A percentile compares a stretch with the other conserved stretches of the same genome.
phyloP scores from a whole-genome alignment of 2,113 vertebrate genomes.

The Chaetodon trifascialis region DNA sequence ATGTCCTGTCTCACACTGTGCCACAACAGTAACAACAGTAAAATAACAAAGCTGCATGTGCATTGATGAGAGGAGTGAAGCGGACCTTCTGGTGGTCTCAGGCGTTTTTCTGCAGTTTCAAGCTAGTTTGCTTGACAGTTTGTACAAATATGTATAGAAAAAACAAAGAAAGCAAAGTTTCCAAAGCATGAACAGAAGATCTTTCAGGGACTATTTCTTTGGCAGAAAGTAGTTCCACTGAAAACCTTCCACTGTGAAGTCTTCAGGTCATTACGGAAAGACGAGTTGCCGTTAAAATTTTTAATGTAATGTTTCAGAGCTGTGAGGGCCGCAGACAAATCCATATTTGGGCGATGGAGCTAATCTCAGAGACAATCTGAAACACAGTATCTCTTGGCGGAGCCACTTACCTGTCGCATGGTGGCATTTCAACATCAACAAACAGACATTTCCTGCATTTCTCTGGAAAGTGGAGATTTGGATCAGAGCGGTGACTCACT shows the following conservation, averaged over 20 bases:
- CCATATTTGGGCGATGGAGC: not conserved
- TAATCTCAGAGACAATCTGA: not conserved
- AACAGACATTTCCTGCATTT: conserved; percentile 17
- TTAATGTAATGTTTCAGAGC: not conserved
- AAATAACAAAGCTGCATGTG: too few relatives aligned
- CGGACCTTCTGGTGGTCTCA: too few relatives aligned
- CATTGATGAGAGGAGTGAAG: too few relatives aligned
- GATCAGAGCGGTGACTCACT: conserved; percentile 49
- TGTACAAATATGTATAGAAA: too few relatives aligned
- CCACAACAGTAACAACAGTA: too few relatives aligned
- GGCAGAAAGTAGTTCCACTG: not conserved
- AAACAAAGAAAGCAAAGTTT: too few relatives aligned
- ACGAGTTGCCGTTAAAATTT: too few relatives aligned
- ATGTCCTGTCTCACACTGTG: too few relatives aligned
- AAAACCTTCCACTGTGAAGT: not conserved
- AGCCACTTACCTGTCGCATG: not conserved
- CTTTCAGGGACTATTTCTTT: too few relatives aligned
- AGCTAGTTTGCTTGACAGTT: too few relatives aligned
- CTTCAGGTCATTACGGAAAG: not conserved
- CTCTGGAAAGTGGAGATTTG: conserved; percentile 36
- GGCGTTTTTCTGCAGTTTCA: not conserved
- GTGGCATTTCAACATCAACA: not conserved
- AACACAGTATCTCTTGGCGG: not conserved
- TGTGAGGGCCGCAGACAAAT: not conserved
- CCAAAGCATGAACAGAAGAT: too few relatives aligned